Conservation (phyloP, 2,888 invertebrate genomes). For the Synanthedon formicaeformis region DNA sequence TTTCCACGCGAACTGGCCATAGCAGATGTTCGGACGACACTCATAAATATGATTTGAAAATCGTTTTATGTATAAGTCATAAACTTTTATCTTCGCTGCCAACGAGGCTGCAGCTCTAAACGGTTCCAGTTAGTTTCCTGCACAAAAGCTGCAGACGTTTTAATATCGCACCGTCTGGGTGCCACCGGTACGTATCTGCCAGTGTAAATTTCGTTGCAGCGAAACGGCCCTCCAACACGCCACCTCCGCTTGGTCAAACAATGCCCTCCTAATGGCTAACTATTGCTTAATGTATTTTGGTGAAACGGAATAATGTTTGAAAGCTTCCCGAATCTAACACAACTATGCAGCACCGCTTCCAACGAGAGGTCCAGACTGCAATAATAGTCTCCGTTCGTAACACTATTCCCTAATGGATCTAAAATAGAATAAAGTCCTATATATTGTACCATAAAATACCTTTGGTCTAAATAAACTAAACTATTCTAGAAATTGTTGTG, state of each 20-base stretch:
- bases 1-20: slow-evolving; percentile 60
- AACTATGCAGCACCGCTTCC: too few relatives aligned
- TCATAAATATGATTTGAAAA: slow-evolving; percentile 70
- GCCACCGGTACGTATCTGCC: slow-evolving; percentile 39
- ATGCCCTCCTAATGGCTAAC: slow-evolving; percentile 60
- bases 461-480: too few relatives aligned
- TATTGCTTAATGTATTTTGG: slow-evolving; percentile 65
- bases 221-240: slow-evolving; percentile 57
- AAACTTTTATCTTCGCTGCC: slow-evolving; percentile 62
- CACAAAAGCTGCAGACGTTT: slow-evolving; percentile 65
- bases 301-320: slow-evolving; percentile 20
- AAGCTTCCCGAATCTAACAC: background rate
- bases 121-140: slow-evolving; percentile 54
- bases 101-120: slow-evolving; percentile 42
- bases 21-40: slow-evolving; percentile 59
- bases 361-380: too few relatives aligned
- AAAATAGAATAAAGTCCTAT: too few relatives aligned
- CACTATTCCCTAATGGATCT: too few relatives aligned
- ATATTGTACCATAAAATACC: too few relatives aligned
- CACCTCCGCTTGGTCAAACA: slow-evolving; percentile 63
- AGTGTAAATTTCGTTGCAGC: slow-evolving; percentile 55
- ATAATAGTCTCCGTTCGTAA: too few relatives aligned
- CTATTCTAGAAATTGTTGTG: too few relatives aligned
- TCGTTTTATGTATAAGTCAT: slow-evolving; percentile 68
- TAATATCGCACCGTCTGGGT: slow-evolving; percentile 57